A percentile compares a stretch with the other conserved stretches of the same genome.
Evolutionary conservation across 2,113 vertebrate species (phyloP).

Genomic region (Diadophis punctatus): DNA sequence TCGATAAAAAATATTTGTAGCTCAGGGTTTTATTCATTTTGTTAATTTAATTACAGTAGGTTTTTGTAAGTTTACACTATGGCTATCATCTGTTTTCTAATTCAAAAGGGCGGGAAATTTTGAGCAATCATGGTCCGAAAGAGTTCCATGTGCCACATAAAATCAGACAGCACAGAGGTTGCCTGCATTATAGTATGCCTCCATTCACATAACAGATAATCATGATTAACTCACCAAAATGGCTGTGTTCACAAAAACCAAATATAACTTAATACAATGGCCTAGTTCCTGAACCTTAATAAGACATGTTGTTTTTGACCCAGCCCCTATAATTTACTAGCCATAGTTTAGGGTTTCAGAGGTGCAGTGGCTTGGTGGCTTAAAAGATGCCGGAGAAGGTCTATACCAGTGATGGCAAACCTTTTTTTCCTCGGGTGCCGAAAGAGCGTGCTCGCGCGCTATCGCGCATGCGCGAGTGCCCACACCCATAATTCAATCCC

Average conservation of each 20-base stretch:
- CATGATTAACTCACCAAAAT: not conserved
- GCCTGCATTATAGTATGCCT: not conserved
- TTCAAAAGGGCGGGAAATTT: not conserved
- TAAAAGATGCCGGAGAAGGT: not conserved
- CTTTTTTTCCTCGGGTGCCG: too few relatives aligned
- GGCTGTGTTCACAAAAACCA: not conserved
- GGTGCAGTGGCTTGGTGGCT: not conserved
- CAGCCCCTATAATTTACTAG: not conserved
- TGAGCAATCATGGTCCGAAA: not conserved
- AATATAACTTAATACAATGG: not conserved
- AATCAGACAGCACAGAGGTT: not conserved
- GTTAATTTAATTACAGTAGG: not conserved
- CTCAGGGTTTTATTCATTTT: not conserved
- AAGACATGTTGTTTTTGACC: not conserved
- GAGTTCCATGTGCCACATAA: not conserved
- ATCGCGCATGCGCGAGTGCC: too few relatives aligned
- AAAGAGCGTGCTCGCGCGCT: too few relatives aligned
- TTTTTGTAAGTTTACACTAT: not conserved
- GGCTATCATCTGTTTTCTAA: not conserved
- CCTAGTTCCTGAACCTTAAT: not conserved
- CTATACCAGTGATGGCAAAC: too few relatives aligned
- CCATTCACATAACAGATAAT: not conserved
- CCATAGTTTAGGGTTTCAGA: not conserved
- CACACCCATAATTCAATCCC: too few relatives aligned
- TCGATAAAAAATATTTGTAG: slow-evolving; percentile 22